Evolutionary conservation across 2,113 vertebrate genomes (phyloP).

Genomic region (Tupaia tana): DNA sequence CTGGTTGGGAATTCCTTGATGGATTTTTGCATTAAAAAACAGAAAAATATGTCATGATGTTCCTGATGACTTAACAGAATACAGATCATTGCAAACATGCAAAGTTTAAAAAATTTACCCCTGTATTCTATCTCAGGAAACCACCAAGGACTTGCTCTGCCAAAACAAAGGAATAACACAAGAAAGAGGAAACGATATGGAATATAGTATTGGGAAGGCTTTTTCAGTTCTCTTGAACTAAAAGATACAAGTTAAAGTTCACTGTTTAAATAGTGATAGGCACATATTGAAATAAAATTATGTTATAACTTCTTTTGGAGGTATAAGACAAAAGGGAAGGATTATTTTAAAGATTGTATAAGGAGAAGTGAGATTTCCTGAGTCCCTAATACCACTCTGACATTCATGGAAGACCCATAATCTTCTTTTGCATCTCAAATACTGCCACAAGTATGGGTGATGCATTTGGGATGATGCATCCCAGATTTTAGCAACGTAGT

Average conservation of each 20-base stretch:
- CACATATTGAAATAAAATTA: conserved; percentile 11
- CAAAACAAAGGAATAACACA: background rate
- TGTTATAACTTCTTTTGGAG: background rate
- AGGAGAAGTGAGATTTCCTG: background rate
- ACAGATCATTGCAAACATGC: background rate
- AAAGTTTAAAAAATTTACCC: background rate
- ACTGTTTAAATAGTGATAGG: background rate
- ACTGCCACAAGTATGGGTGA: background rate
- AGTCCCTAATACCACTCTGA: background rate
- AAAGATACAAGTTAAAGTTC: background rate
- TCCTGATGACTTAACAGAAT: background rate
- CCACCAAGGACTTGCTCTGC: background rate
- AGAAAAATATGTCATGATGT: too few relatives aligned
- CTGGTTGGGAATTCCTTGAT: too few relatives aligned
- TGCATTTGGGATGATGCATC: background rate
- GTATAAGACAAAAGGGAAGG: background rate
- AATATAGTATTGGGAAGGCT: background rate
- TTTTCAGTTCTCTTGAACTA: background rate
- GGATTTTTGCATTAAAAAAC: too few relatives aligned
- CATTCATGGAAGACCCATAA: background rate
- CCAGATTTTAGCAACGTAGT: background rate
- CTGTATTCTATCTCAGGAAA: background rate
- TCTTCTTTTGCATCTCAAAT: background rate
- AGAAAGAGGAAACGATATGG: background rate
- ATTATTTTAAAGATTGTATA: background rate